Conservation (phyloP, 2,797 vertebrate genomes). For the Syngnathus rostellatus region DNA sequence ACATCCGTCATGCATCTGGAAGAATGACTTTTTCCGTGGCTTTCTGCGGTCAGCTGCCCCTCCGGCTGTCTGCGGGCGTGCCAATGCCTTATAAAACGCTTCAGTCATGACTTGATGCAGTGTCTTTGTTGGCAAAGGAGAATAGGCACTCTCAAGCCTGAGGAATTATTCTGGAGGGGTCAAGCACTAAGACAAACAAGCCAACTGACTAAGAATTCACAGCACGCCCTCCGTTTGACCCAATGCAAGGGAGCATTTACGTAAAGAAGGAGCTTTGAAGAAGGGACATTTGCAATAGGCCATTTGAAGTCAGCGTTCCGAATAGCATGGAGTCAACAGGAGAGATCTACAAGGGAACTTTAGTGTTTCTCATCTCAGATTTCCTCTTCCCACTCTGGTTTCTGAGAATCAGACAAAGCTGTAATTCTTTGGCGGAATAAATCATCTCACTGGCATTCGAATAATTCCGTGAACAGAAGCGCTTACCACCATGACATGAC, state of each 20-base stretch:
- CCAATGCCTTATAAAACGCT: conserved; percentile 12
- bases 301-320: not conserved
- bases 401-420: conserved; percentile 44
- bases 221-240: conserved; percentile 19
- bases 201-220: not conserved
- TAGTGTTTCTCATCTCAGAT: conserved; percentile 33
- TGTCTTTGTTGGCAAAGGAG: conserved; percentile 11
- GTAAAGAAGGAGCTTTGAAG: conserved; percentile 7
- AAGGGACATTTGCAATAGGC: conserved; percentile 10
- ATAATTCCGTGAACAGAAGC: conserved; percentile 20
- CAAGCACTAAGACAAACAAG: conserved; percentile 7
- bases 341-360: conserved; percentile 34
- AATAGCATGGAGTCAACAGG: conserved; percentile 18
- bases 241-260: not conserved
- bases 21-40: not conserved
- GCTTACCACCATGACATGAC: conserved; percentile 16
- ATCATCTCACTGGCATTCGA: conserved; percentile 31
- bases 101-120: conserved; percentile 15
- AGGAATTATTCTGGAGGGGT: conserved; percentile 12
- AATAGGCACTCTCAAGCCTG: conserved; percentile 10
- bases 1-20: not conserved
- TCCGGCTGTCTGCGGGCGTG: conserved; percentile 14
- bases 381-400: conserved; percentile 44
- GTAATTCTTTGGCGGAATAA: conserved; percentile 40
- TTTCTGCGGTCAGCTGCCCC: conserved; percentile 1